A percentile compares a stretch with the other conserved stretches of the same genome.
These are phyloP conservation scores for Carlito syrichta DNA, from an alignment of 2,113 vertebrate genomes.

Conservation along the genomic window DNA sequence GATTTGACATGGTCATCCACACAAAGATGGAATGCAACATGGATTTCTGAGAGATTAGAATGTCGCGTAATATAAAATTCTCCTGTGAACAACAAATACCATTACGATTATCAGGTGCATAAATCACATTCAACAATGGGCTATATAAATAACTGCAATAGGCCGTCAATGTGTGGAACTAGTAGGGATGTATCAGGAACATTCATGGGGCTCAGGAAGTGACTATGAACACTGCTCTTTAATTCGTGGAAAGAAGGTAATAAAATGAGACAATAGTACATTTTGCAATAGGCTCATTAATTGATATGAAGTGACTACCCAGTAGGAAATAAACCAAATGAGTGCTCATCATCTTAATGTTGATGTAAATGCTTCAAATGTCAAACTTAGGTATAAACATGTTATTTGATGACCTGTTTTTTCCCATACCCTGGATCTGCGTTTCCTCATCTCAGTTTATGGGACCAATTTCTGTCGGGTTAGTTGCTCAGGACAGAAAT, in stretches of 20 bases:
- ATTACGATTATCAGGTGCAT: background rate
- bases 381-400: no score
- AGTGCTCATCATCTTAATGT: background rate
- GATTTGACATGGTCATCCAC: constrained; percentile 97
- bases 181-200: background rate
- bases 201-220: background rate
- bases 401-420: no score
- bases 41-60: constrained; percentile 97
- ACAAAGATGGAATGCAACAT: constrained; percentile 95
- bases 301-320: background rate
- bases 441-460: background rate
- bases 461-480: background rate
- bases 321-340: background rate
- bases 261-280: background rate
- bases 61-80: constrained; percentile 97
- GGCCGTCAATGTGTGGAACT: background rate
- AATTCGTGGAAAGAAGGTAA: background rate
- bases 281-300: background rate
- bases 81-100: constrained; percentile 80
- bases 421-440: background rate
- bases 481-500: background rate
- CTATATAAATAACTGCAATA: background rate
- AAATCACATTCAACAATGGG: background rate
- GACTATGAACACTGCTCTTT: background rate
- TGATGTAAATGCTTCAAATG: background rate